Evolutionary conservation across 2,888 invertebrate species (phyloP), one percentile per base, ranked within the genome.

Genomic region (Microplitis manilae): DNA sequence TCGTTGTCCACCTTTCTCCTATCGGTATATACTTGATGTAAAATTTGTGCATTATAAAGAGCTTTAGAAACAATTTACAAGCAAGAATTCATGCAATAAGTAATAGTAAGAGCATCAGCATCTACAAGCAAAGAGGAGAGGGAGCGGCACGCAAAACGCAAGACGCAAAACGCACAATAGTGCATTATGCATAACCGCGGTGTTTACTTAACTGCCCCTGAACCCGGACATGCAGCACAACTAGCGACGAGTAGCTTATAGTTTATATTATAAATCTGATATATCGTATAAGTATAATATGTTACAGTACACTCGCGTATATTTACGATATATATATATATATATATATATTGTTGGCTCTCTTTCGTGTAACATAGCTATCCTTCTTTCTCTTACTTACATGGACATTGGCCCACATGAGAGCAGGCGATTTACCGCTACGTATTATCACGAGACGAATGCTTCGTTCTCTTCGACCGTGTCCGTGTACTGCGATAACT

Each of bases 381-480:
- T 59, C 69, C 65, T 20, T 60, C 62, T 76, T 41, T 75, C 60
- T 79, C 76, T 77, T 65, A 59, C 68, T 60, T 70, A 41, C 40
- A 30, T 68, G 77, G 68, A 77, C 76, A 77, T 70, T 77, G 79
- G 80, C 79, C 79, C 80, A 79, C 79, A 80, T 77, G 77, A 65
- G 69, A 79, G 50, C 50, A 50, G 78, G 77, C 82, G 77, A 82
- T 83, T 80, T 81, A 82, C 84, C 84, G 84, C 83, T 84, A 84
- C 64, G 83, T 79, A 83, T 81, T 83, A 84, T 84, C 83, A 81
- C 84, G 80, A 80, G 81, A 81, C 77, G 79, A 79, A 78, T 81
- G 79, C 78, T 62, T 78, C 74, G 68, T 75, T 81, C 77, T 71
- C 75, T 75, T 69, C 75, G 17, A 73, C 68, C 77, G 77, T 77